Evolutionary conservation across 1,140 invertebrate species (phyloP).

Genomic region (Lepidurus arcticus): DNA sequence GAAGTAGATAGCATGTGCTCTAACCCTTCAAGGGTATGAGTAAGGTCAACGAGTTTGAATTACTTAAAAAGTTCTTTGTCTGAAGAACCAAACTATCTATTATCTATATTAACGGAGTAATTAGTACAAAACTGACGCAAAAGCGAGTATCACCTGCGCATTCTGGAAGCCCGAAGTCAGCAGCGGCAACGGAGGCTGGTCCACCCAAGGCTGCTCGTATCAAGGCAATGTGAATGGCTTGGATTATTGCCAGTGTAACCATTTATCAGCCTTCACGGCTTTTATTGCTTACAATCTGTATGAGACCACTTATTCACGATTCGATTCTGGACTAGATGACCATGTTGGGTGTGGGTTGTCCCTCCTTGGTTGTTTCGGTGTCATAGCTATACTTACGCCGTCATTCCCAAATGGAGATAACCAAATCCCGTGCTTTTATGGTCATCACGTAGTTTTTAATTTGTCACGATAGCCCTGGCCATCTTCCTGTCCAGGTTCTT

Average conservation of each 20-base stretch:
- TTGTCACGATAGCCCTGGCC: constrained; percentile 38
- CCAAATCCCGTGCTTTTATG: not conserved
- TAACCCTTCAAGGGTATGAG: too few species aligned
- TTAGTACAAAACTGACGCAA: too few species aligned
- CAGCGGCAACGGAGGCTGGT: constrained; percentile 37
- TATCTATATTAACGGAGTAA: too few species aligned
- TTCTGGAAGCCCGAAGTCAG: constrained; percentile 38
- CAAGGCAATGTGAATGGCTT: constrained; percentile 28
- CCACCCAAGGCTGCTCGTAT: constrained; percentile 36
- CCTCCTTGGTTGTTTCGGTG: constrained; percentile 38
- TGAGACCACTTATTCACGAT: constrained; percentile 29
- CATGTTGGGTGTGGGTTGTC: constrained; percentile 38
- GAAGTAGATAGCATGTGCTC: too few species aligned
- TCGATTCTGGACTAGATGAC: constrained; percentile 38
- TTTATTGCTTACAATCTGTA: constrained; percentile 11
- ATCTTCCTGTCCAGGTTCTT: constrained; percentile 38
- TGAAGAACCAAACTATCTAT: too few species aligned
- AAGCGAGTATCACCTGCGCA: constrained; percentile 33
- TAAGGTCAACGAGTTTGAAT: too few species aligned
- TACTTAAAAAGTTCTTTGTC: too few species aligned
- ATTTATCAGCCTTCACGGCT: constrained; percentile 37
- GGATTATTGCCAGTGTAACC: constrained; percentile 39
- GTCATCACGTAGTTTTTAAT: constrained; percentile 39
- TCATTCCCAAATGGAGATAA: constrained; percentile 40
- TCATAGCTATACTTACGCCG: constrained; percentile 39